Percentiles rank a stretch among this genome's conserved stretches.
phyloP scores from a whole-genome alignment of 1,140 invertebrate species.

The Helicoverpa armigera region DNA sequence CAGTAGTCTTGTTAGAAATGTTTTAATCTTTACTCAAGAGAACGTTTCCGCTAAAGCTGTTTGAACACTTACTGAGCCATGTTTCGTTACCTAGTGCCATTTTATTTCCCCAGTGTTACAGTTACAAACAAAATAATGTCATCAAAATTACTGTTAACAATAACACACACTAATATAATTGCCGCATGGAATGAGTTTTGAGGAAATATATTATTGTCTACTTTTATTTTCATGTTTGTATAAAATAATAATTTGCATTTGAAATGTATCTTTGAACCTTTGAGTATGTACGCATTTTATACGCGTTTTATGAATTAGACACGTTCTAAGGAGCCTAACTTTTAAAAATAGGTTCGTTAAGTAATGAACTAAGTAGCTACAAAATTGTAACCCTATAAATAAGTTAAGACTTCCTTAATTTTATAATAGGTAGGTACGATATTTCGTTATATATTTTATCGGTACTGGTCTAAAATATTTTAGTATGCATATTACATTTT shows the following conservation, averaged over 20 bases:
- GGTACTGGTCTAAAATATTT: conserved; percentile 26
- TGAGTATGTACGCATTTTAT: conserved; percentile 41
- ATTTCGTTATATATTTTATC: conserved; percentile 19
- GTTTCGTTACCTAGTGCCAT: conserved; percentile 52
- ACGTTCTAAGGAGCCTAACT: conserved; percentile 44
- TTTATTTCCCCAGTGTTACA: conserved; percentile 13
- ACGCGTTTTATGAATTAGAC: conserved; percentile 2
- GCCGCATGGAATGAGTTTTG: background rate
- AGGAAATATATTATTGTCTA: background rate
- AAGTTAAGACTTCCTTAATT: conserved; percentile 38
- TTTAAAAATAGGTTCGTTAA: conserved; percentile 11
- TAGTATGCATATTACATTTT: conserved; percentile 28
- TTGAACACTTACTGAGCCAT: conserved; percentile 22
- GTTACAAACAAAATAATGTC: background rate
- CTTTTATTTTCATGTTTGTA: background rate
- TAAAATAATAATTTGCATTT: conserved; percentile 12
- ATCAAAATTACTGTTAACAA: background rate
- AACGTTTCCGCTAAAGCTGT: conserved; percentile 13
- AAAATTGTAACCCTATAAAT: conserved; percentile 40
- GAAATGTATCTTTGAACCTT: background rate
- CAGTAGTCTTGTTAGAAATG: conserved; percentile 25
- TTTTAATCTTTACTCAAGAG: conserved; percentile 1
- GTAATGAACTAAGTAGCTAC: conserved; percentile 32
- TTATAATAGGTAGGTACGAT: conserved; percentile 44
- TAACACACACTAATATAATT: background rate